phyloP scores from a whole-genome alignment of 2,888 invertebrate genomes.

The Dioctria rufipes region DNA sequence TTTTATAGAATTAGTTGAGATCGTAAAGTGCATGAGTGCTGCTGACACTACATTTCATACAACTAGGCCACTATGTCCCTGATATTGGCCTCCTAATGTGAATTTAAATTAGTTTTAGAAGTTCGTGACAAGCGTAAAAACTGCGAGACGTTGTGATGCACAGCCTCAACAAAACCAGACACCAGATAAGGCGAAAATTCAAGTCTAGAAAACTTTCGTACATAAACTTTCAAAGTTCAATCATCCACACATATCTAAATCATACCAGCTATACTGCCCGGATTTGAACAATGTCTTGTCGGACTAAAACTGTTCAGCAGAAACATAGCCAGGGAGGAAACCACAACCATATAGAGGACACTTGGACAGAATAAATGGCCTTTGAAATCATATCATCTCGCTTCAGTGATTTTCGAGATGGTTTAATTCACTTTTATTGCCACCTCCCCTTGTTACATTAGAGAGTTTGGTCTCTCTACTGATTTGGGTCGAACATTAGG shows the following conservation, averaged over 20 bases:
- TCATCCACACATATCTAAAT: conserved; percentile 56
- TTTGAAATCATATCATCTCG: conserved; percentile 57
- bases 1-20: conserved; percentile 31
- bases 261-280: conserved; percentile 38
- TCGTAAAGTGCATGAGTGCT: conserved; percentile 43
- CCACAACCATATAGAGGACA: conserved; percentile 52
- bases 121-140: conserved; percentile 26
- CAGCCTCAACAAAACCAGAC: conserved; percentile 44
- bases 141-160: conserved; percentile 39
- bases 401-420: conserved; percentile 56
- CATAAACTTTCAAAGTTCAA: conserved; percentile 50
- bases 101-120: conserved; percentile 31
- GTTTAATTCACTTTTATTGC: conserved; percentile 58
- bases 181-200: conserved; percentile 49
- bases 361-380: conserved; percentile 56
- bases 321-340: conserved; percentile 10
- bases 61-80: conserved; percentile 5
- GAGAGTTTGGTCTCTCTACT: conserved; percentile 30
- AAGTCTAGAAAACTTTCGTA: conserved; percentile 39
- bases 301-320: conserved; percentile 11
- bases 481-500: conserved; percentile 55
- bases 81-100: conserved; percentile 42
- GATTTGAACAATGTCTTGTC: conserved; percentile 53
- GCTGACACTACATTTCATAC: conserved; percentile 31
- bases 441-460: conserved; percentile 54